Conservation (phyloP, 2,113 vertebrate species). For the Opisthocomus hoazin region DNA sequence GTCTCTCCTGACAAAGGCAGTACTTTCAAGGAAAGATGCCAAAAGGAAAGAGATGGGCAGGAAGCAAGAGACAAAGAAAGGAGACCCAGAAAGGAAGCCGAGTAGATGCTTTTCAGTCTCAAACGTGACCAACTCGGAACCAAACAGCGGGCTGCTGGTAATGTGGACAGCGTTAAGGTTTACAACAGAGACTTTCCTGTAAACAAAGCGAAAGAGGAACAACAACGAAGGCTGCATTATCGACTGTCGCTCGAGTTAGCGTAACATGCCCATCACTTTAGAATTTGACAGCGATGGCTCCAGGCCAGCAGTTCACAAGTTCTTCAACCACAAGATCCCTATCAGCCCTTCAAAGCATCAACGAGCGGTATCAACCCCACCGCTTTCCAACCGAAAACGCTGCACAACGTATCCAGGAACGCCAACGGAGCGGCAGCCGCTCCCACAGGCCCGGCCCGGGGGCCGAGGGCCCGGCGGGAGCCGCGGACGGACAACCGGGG, state of each 20-base stretch:
- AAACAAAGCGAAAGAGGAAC: not conserved
- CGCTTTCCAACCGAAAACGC: not conserved
- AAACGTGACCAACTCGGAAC: not conserved
- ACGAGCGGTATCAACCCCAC: not conserved
- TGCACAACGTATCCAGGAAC: rapidly evolving
- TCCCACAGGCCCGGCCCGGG: not conserved
- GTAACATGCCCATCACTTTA: not conserved
- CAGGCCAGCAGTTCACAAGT: not conserved
- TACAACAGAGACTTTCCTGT: not conserved
- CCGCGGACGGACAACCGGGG: not conserved
- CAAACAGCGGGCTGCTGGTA: not conserved
- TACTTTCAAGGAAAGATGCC: not conserved
- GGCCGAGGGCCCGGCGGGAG: not conserved
- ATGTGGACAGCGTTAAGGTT: not conserved
- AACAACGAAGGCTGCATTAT: not conserved
- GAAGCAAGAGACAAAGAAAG: not conserved
- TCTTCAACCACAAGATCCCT: not conserved
- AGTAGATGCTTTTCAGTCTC: not conserved
- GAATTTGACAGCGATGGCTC: not conserved
- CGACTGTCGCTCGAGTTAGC: not conserved
- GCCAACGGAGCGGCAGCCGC: not conserved
- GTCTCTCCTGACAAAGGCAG: not conserved
- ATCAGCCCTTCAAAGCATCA: not conserved
- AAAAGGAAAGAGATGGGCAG: not conserved
- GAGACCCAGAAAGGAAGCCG: not conserved